Evolutionary conservation across 2,113 vertebrate species (phyloP), one percentile per base, ranked within the genome.

Genomic region (Spilogale gracilis): DNA sequence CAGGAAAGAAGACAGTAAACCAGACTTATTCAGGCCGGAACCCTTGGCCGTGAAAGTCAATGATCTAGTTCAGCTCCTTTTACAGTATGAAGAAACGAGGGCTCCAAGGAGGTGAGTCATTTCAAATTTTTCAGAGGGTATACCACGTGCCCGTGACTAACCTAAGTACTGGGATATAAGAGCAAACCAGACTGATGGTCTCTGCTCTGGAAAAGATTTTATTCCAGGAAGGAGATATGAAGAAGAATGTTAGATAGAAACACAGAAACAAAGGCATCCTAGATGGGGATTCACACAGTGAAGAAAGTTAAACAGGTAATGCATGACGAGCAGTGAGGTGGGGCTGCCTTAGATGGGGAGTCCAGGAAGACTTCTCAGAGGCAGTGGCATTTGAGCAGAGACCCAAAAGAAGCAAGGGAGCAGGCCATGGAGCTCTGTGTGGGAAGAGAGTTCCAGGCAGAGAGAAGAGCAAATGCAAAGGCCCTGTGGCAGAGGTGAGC

Each of bases 351-450:
- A 52, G 43, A 21, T 4, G 32, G 45, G 43, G 2, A 16, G 25
- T 4, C 43, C 21, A 5, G 80, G 93, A 78, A 69, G 89, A 4
- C 78, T 58, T 95, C 96, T 8, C 2, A 0, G 65, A 93, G 82
- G 81, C 30, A 13, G 89, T 0, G 1, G 56, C 48, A 0, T 63
- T 3, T 30, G n/a, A 79, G 56, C 63, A 54, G 43, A 43, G 61
- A 67, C 58, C 20, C 71, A 25, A 16, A 76, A 16, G 65, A n/a
- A 71, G 5, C 0, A 0, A 32, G 52, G 20, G 18, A 43, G n/a
- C 0, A 38, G 87, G 60, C n/a, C 43, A 1, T 0, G 5, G 76
- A 10, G 56, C 13, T 43, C 45, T 12, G 23, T 0, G 0, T 3
- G 17, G 54, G 43, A 43, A 65, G 52, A 14, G 60, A 13, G 7